Evolutionary conservation across 2,888 invertebrate species (phyloP).

Genomic region (Petrolisthes cinctipes): DNA sequence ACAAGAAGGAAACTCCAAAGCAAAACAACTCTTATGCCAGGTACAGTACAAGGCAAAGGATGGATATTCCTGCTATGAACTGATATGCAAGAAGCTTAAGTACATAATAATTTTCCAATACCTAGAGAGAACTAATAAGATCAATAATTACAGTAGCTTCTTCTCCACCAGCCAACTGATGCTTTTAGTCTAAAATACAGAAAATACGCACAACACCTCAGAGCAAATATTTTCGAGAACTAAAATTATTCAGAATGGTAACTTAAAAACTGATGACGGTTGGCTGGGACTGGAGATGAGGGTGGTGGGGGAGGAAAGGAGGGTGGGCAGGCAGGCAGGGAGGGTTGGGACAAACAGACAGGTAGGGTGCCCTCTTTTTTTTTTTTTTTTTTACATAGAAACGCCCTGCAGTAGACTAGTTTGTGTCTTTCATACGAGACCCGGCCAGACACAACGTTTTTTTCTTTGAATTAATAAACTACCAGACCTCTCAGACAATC

Average conservation of each 20-base stretch:
- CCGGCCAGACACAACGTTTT: constrained; percentile 26
- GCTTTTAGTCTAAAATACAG: background rate
- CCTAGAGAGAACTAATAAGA: no score
- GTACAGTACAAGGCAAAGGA: background rate
- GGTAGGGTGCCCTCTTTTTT: constrained; percentile 42
- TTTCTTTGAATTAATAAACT: constrained; percentile 28
- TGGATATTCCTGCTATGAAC: background rate
- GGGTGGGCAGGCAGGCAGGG: background rate
- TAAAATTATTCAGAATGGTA: no score
- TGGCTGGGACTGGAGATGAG: no score
- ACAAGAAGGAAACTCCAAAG: no score
- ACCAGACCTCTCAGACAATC: constrained; percentile 39
- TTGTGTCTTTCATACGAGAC: constrained; percentile 49
- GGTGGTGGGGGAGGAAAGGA: background rate
- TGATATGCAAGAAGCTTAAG: background rate
- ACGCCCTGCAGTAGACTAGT: constrained; percentile 55
- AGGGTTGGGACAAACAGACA: constrained; percentile 16
- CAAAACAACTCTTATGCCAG: no score
- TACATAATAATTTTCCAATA: background rate
- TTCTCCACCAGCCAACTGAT: background rate
- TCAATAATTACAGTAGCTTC: background rate
- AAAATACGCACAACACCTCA: background rate
- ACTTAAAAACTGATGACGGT: no score
- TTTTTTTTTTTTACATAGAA: constrained; percentile 19
- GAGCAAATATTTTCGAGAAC: no score